A percentile compares a stretch with the other conserved stretches of the same genome.
phyloP scores from a whole-genome alignment of 2,888 invertebrate species.

The Archips crataeganus region DNA sequence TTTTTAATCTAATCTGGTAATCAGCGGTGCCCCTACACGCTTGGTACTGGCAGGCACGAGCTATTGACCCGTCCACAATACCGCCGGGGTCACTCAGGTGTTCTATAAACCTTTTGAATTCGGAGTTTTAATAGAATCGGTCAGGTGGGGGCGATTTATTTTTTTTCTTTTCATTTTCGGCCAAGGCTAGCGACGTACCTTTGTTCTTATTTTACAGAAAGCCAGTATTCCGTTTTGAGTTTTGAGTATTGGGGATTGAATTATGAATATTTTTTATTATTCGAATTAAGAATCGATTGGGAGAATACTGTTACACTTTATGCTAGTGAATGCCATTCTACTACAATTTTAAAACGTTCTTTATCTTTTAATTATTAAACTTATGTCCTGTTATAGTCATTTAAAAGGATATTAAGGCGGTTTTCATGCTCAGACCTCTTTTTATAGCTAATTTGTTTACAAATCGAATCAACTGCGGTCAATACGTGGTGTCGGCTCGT shows the following conservation, averaged over 20 bases:
- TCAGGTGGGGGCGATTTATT: constrained; percentile 40
- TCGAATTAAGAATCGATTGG: neutral
- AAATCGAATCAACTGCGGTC: constrained; percentile 45
- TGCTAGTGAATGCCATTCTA: neutral
- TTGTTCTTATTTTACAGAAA: constrained; percentile 20
- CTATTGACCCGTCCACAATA: constrained; percentile 69
- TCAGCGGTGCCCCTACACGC: constrained; percentile 65
- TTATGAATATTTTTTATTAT: neutral
- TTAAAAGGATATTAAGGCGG: neutral
- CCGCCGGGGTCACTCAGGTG: constrained; percentile 42
- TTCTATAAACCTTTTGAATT: constrained; percentile 54
- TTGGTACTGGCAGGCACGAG: constrained; percentile 72
- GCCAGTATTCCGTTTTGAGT: constrained; percentile 1
- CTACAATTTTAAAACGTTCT: neutral
- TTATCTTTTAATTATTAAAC: no score
- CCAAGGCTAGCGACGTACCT: constrained; percentile 12
- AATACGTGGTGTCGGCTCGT: constrained; percentile 52
- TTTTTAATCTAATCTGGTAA: constrained; percentile 72
- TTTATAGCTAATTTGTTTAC: constrained; percentile 17
- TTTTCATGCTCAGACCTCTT: neutral
- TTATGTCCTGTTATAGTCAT: no score
- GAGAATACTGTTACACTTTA: neutral
- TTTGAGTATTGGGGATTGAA: neutral
- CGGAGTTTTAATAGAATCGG: constrained; percentile 49
- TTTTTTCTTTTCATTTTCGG: constrained; percentile 11